Conservation (phyloP, 1,140 invertebrate genomes). For the Reticulitermes speratus region DNA sequence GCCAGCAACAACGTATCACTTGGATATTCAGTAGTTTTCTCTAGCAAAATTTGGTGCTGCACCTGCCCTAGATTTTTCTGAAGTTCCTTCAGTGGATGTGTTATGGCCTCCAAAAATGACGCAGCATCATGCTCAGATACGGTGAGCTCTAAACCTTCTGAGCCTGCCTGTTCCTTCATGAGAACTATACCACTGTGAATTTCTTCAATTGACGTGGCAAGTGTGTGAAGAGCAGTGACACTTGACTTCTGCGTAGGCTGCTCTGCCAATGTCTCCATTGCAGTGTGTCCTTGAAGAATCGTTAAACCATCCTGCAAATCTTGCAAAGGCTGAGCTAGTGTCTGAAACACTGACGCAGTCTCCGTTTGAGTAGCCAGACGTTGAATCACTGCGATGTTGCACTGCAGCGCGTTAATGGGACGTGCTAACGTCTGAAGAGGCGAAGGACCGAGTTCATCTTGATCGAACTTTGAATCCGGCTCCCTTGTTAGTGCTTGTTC, state of each 20-base stretch:
- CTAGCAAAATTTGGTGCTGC: conserved; percentile 33
- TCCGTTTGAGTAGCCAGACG: neutral
- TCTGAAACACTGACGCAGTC: neutral
- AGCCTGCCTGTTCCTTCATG: neutral
- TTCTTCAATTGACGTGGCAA: conserved; percentile 21
- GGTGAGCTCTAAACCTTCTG: neutral
- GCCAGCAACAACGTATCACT: neutral
- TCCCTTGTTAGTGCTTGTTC: neutral
- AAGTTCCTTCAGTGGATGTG: conserved; percentile 24
- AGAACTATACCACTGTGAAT: neutral
- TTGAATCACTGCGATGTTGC: neutral
- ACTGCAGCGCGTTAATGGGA: neutral
- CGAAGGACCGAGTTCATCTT: neutral
- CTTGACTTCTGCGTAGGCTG: conserved; percentile 39
- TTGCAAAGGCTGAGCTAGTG: conserved; percentile 27
- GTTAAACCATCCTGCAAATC: conserved; percentile 19
- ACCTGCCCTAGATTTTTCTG: conserved; percentile 21
- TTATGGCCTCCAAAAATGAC: conserved; percentile 26
- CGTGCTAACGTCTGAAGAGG: neutral
- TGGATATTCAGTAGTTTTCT: neutral
- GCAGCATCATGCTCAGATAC: neutral
- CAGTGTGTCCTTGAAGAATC: conserved; percentile 38
- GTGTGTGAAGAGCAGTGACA: conserved; percentile 32
- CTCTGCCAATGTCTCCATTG: conserved; percentile 39
- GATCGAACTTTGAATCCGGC: neutral